Percentiles rank a stretch among this genome's conserved stretches.
Evolutionary conservation across 2,888 invertebrate genomes (phyloP).

Genomic region (Dryocosmus kuriphilus): DNA sequence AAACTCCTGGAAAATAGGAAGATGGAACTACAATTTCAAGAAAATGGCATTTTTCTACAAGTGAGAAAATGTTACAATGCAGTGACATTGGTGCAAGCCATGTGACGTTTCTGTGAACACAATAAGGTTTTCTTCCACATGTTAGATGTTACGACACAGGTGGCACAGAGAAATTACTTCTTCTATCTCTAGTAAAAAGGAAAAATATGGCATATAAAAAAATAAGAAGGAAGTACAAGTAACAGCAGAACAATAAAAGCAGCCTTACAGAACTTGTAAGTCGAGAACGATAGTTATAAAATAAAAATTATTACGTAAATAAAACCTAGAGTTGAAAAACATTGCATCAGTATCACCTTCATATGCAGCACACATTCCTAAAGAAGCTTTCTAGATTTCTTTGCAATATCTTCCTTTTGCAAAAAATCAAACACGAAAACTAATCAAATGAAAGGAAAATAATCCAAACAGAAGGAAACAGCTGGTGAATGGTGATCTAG

Average conservation of each 20-base stretch:
- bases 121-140: constrained; percentile 40
- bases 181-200: constrained; percentile 33
- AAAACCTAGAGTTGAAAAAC: not conserved
- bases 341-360: not conserved
- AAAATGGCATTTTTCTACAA: constrained; percentile 13
- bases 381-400: not conserved
- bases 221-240: not conserved
- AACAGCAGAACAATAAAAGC: not conserved
- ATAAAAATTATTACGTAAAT: not conserved
- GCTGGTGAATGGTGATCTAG: not conserved
- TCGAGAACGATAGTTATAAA: not conserved
- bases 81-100: constrained; percentile 36
- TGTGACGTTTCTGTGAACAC: constrained; percentile 36
- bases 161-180: constrained; percentile 36
- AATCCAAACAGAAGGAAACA: not conserved
- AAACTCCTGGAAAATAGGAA: not conserved
- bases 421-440: not conserved
- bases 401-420: not conserved
- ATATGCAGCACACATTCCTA: not conserved
- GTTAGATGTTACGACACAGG: constrained; percentile 31
- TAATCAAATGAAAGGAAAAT: not conserved
- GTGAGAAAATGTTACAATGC: constrained; percentile 20
- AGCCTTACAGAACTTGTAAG: not conserved
- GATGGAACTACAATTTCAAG: constrained; percentile 23
- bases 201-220: constrained; percentile 21